Percentiles rank a stretch among this genome's conserved stretches.
Evolutionary conservation across 2,797 vertebrate species (phyloP).

Genomic region (Leontocebus nigricollis): DNA sequence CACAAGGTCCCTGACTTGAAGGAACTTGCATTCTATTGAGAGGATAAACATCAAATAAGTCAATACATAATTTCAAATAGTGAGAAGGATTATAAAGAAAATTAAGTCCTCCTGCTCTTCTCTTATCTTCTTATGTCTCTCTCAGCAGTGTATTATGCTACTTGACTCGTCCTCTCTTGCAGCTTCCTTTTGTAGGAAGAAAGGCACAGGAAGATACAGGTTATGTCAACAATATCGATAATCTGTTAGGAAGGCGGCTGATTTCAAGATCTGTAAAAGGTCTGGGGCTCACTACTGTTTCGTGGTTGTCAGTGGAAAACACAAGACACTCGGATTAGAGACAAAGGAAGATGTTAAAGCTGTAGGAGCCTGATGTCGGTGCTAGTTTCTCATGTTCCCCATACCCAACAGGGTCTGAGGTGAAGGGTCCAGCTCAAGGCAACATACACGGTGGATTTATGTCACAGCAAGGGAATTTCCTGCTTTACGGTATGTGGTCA

Average conservation of each 20-base stretch:
- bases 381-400: neutral
- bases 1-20: neutral
- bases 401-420: neutral
- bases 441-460: neutral
- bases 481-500: neutral
- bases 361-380: too few relatives aligned
- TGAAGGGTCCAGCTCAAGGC: neutral
- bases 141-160: neutral
- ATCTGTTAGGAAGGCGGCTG: neutral
- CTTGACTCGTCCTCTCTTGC: neutral
- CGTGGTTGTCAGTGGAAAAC: neutral
- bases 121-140: neutral
- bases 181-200: neutral
- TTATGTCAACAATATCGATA: neutral
- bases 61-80: neutral
- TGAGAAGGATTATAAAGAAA: constrained; percentile 12
- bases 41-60: neutral
- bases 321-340: neutral
- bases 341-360: neutral
- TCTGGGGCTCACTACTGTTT: neutral
- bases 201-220: neutral
- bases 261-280: neutral
- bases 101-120: neutral
- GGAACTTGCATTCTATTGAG: neutral
- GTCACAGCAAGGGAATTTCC: neutral